A percentile compares a stretch with the other conserved stretches of the same genome.
Conservation (phyloP, 2,797 vertebrate genomes). For the Adrianichthys oophorus region DNA sequence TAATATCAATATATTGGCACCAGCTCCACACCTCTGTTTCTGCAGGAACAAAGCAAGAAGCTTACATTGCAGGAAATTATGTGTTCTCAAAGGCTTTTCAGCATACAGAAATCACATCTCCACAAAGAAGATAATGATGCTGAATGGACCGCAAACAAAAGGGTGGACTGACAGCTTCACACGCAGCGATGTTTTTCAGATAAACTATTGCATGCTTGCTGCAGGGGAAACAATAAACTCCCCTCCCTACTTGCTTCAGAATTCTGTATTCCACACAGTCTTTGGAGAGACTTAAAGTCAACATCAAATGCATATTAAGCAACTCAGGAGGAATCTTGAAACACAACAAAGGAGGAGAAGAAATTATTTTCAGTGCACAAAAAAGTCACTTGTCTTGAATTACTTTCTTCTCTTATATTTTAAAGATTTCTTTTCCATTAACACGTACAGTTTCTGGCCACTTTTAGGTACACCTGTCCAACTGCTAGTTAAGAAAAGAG, state of each 20-base stretch:
- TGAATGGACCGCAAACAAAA: constrained; percentile 67
- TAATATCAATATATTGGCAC: constrained; percentile 66
- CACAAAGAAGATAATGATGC: constrained; percentile 66
- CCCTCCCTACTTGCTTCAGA: constrained; percentile 34
- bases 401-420: neutral
- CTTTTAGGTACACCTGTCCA: too few relatives aligned
- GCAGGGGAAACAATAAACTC: constrained; percentile 38
- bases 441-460: too few relatives aligned
- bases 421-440: too few relatives aligned
- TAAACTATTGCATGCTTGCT: constrained; percentile 40
- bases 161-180: constrained; percentile 49
- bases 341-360: neutral
- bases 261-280: constrained; percentile 26
- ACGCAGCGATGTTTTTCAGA: constrained; percentile 51
- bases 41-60: constrained; percentile 52
- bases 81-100: constrained; percentile 62
- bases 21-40: constrained; percentile 35
- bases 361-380: constrained; percentile 2
- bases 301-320: constrained; percentile 5
- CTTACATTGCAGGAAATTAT: constrained; percentile 66
- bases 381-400: neutral
- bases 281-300: constrained; percentile 17
- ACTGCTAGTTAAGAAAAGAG: too few relatives aligned
- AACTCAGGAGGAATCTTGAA: neutral
- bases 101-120: constrained; percentile 65